Percentiles rank a stretch among this genome's conserved stretches.
Evolutionary conservation across 2,888 invertebrate genomes (phyloP).

Genomic region (Listrodromus nycthemerus): DNA sequence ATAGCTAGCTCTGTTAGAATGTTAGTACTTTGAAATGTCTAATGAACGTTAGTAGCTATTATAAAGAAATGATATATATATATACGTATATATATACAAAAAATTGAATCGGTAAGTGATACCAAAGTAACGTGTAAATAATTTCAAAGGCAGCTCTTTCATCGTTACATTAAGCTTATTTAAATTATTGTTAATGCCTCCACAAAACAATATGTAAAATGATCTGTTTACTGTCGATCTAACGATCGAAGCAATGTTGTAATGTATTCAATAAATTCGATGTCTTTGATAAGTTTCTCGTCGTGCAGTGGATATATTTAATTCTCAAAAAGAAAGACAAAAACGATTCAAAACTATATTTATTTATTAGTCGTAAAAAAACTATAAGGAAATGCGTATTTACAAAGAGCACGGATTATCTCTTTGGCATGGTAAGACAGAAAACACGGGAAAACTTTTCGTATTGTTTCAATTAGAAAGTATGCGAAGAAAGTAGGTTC

Average conservation of each 20-base stretch:
- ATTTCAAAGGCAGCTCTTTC: slow-evolving; percentile 77
- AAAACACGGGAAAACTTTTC: neutral
- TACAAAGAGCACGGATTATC: slow-evolving; percentile 52
- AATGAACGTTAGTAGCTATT: slow-evolving; percentile 72
- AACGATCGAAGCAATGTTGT: slow-evolving; percentile 75
- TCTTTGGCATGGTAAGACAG: slow-evolving; percentile 51
- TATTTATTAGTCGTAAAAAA: slow-evolving; percentile 53
- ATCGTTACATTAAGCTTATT: slow-evolving; percentile 76
- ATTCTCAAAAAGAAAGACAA: neutral
- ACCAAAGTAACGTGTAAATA: slow-evolving; percentile 73
- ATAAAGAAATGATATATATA: slow-evolving; percentile 51
- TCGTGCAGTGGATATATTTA: neutral
- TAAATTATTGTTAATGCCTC: slow-evolving; percentile 78
- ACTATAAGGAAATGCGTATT: slow-evolving; percentile 38
- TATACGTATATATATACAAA: slow-evolving; percentile 42
- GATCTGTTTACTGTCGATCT: slow-evolving; percentile 73
- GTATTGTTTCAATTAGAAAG: neutral
- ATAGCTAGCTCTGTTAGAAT: slow-evolving; percentile 79
- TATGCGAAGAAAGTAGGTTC: neutral
- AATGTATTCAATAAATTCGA: slow-evolving; percentile 79
- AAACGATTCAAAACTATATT: slow-evolving; percentile 39
- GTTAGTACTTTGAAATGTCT: slow-evolving; percentile 78
- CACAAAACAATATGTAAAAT: slow-evolving; percentile 74
- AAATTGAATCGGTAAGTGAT: slow-evolving; percentile 76
- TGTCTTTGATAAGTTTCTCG: slow-evolving; percentile 75